phyloP scores from a whole-genome alignment of 2,113 vertebrate species.

The Agelaius phoeniceus region DNA sequence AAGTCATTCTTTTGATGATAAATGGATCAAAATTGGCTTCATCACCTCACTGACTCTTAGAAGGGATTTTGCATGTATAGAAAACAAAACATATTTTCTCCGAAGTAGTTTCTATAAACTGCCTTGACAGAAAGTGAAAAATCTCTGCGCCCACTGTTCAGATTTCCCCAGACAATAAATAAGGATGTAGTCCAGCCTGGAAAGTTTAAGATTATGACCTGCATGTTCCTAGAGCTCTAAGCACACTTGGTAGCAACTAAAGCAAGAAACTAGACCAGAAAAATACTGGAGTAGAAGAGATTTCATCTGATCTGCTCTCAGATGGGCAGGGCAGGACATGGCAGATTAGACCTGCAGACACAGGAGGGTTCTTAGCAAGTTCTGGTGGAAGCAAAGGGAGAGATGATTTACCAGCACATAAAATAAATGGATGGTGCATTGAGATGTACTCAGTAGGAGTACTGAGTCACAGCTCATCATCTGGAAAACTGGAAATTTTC shows the following conservation, averaged over 20 bases:
- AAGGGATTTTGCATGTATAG: background rate
- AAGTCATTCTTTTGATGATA: background rate
- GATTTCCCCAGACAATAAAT: background rate
- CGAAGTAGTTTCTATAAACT: background rate
- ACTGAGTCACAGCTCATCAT: slow-evolving; percentile 60
- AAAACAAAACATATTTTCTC: background rate
- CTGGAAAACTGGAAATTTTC: slow-evolving; percentile 59
- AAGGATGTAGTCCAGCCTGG: background rate
- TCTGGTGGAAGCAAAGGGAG: background rate
- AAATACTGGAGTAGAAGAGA: background rate
- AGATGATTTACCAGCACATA: slow-evolving; percentile 1
- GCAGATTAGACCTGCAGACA: background rate
- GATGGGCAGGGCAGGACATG: background rate
- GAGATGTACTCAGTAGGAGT: slow-evolving; percentile 40
- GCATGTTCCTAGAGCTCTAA: background rate
- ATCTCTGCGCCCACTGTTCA: background rate
- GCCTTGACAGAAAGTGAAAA: background rate
- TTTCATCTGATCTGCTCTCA: background rate
- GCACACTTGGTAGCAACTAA: background rate
- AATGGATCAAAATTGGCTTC: background rate
- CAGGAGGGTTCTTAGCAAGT: background rate
- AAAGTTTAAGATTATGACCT: background rate
- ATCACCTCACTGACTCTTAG: background rate
- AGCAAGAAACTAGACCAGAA: background rate
- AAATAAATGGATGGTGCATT: slow-evolving; percentile 45